phyloP scores from a whole-genome alignment of 2,888 invertebrate genomes.

The Sclerodermus sp. region DNA sequence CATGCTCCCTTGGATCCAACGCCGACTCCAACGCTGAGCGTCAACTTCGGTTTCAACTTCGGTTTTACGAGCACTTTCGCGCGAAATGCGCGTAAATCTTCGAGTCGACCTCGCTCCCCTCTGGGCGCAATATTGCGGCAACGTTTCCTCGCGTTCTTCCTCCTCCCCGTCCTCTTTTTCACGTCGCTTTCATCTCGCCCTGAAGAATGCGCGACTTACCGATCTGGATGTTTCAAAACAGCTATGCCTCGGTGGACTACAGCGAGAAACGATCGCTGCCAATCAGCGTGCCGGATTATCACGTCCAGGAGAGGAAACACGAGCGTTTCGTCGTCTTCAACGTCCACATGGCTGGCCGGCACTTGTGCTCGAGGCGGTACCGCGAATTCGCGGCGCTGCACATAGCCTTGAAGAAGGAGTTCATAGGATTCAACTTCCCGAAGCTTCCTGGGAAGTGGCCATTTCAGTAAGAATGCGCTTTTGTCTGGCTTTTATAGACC shows the following conservation, averaged over 20 bases:
- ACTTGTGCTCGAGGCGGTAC: slow-evolving; percentile 94
- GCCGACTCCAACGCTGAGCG: no score
- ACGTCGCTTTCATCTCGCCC: no score
- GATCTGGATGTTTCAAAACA: no score
- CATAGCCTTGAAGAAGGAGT: slow-evolving; percentile 87
- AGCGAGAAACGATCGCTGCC: slow-evolving; percentile 90
- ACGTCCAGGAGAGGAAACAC: slow-evolving; percentile 82
- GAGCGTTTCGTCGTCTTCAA: slow-evolving; percentile 95
- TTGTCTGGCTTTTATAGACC: no score
- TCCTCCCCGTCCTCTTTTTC: background rate
- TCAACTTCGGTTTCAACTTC: no score
- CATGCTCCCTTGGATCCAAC: no score
- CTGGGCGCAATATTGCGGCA: no score
- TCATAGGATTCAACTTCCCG: slow-evolving; percentile 93
- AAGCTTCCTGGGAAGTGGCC: slow-evolving; percentile 99
- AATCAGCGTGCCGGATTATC: slow-evolving; percentile 93
- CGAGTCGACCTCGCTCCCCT: no score
- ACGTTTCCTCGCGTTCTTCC: background rate
- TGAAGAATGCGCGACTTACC: no score
- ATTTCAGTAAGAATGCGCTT: slow-evolving; percentile 66
- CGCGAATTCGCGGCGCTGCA: slow-evolving; percentile 93
- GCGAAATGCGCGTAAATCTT: no score
- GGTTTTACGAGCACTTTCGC: no score
- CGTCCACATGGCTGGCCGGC: slow-evolving; percentile 98
- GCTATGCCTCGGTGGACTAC: slow-evolving; percentile 85